Percentiles rank a stretch among this genome's conserved stretches.
Conservation (phyloP, 2,113 vertebrate genomes). For the Macroglossus sobrinus region DNA sequence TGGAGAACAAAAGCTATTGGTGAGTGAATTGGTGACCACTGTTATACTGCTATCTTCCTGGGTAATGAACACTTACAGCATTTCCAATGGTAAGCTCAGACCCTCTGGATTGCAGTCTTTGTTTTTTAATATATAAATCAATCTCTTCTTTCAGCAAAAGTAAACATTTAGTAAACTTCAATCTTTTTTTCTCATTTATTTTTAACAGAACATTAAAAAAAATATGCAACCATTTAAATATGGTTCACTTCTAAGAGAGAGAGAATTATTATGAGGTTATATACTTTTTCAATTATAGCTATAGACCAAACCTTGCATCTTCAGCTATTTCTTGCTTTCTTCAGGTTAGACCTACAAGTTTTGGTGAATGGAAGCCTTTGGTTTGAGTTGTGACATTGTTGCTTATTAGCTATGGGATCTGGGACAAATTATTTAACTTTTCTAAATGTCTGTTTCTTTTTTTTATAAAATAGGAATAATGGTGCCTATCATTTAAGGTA, state of each 20-base stretch:
- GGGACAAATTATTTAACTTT: neutral
- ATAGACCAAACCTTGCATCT: neutral
- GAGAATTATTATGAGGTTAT: neutral
- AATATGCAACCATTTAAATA: neutral
- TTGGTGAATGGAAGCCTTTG: neutral
- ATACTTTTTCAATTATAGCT: neutral
- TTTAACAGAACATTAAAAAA: neutral
- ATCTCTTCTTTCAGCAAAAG: neutral
- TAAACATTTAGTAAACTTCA: neutral
- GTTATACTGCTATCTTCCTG: neutral
- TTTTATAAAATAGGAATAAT: neutral
- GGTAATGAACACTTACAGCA: neutral
- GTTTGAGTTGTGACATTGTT: neutral
- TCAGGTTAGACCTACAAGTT: neutral
- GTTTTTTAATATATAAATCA: neutral
- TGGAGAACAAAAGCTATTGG: neutral
- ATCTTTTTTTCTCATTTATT: neutral
- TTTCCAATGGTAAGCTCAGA: neutral
- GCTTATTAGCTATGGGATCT: neutral
- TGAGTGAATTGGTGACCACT: neutral
- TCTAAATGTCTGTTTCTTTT: neutral
- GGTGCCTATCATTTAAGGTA: neutral
- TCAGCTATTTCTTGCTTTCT: neutral
- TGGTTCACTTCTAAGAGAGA: neutral
- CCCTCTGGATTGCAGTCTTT: neutral